Base-by-base conservation (phyloP, 2,888 invertebrate species). In the Nesidiocoris tenuis region DNA sequence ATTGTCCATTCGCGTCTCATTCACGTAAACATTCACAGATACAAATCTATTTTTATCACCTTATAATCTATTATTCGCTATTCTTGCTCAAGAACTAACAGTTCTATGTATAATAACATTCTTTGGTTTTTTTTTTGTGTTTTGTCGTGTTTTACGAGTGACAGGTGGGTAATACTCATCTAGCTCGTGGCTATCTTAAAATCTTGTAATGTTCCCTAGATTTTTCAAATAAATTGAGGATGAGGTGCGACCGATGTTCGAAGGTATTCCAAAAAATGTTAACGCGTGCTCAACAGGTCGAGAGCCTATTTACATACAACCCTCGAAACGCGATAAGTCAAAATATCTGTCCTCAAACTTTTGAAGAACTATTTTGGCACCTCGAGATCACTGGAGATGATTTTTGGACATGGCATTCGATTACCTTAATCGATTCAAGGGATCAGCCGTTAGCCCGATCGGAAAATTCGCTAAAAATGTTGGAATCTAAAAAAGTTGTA, bases 401-500 rank as follows among this genome's bases (percentile, higher is more conserved):
- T 12, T 16, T n/a, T 19, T 19, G 18, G 67, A 67, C 54, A 55
- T 56, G 22, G 39, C 18, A 22, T n/a, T 19, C 39, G 18, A 21
- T 23, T n/a, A 21, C 23, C n/a, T 22, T 63, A 9, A 18, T 63
- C 25, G 17, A 64, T 1, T 24, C 25, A 19, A 12, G 39, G 0
- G 17, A 18, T n/a, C 1, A 24, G 18, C 23, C n/a, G 23, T 23
- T n/a, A 21, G 2, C 9, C 9, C 25, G 17, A 65, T 25, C 65
- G 25, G 65, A 23, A 55, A 65, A 65, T 65, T 65, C 21, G 19
- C 67, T 67, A 67, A 55, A 65, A 67, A 55, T n/a, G 55, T n/a
- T 67, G 67, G 19, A 67, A 54, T 67, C 22, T 54, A 67, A 67
- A 67, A n/a, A 67, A 56, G 55, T 67, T 56, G 67, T 67, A 67